Conservation (phyloP, 2,797 vertebrate species). For the Paedocypris micromegethes region DNA sequence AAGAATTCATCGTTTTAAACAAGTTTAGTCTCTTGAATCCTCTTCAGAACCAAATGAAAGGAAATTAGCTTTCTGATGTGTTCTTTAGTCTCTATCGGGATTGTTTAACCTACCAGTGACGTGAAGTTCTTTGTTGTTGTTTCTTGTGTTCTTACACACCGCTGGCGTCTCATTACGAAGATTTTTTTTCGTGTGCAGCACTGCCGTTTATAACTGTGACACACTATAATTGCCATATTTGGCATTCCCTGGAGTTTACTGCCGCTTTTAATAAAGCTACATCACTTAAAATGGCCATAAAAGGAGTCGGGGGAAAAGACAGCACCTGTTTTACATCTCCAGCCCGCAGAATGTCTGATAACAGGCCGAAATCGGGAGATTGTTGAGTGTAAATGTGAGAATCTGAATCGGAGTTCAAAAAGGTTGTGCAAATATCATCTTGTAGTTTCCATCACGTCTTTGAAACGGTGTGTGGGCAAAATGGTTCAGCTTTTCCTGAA, state of each 20-base stretch:
- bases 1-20: background rate
- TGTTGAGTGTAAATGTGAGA: constrained; percentile 1
- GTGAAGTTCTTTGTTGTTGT: constrained; percentile 33
- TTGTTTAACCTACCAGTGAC: constrained; percentile 26
- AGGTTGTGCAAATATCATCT: background rate
- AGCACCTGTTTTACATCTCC: constrained; percentile 72
- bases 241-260: constrained; percentile 63
- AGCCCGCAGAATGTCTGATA: constrained; percentile 58
- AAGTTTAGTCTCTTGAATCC: background rate
- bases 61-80: background rate
- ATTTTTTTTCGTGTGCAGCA: constrained; percentile 32
- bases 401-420: background rate
- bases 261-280: constrained; percentile 70
- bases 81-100: constrained; percentile 4
- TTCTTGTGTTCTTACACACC: constrained; percentile 7
- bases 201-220: constrained; percentile 51
- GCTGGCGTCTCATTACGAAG: constrained; percentile 42
- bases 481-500: no score
- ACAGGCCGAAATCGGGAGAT: constrained; percentile 28
- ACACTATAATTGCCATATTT: constrained; percentile 70
- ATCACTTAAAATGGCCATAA: constrained; percentile 71
- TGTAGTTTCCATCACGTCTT: no score
- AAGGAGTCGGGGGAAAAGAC: constrained; percentile 64
- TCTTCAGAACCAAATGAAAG: constrained; percentile 2
- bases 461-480: no score